Evolutionary conservation across 1,140 invertebrate species (phyloP).

Genomic region (Schlechtendalia chinensis): DNA sequence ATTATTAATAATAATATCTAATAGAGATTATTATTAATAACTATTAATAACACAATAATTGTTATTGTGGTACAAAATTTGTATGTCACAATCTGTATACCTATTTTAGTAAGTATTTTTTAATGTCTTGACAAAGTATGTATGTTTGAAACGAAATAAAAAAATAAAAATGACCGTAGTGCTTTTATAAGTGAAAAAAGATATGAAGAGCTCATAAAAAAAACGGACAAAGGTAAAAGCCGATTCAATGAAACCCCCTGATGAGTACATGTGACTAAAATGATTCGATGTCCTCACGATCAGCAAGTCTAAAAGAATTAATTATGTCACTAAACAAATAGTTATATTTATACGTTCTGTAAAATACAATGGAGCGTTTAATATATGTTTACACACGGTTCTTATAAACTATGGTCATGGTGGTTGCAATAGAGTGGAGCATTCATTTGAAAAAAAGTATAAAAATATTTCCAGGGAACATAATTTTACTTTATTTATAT

Average conservation of each 20-base stretch:
- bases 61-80: too few relatives aligned
- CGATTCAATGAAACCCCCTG: background rate
- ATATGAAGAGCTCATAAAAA: background rate
- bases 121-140: too few relatives aligned
- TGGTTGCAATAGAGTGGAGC: background rate
- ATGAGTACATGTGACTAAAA: background rate
- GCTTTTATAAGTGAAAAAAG: background rate
- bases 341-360: background rate
- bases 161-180: background rate
- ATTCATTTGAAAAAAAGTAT: background rate
- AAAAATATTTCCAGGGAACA: background rate
- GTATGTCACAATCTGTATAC: too few relatives aligned
- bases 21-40: too few relatives aligned
- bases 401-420: background rate
- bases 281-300: background rate
- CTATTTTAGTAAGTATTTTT: too few relatives aligned
- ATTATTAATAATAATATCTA: too few relatives aligned
- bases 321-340: background rate
- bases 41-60: too few relatives aligned
- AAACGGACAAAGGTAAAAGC: background rate
- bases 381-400: background rate
- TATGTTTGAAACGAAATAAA: background rate
- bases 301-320: background rate
- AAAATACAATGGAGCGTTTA: background rate
- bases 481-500: background rate